Evolutionary conservation across 1,140 invertebrate genomes (phyloP).

Genomic region (Mizuhopecten yessoensis): DNA sequence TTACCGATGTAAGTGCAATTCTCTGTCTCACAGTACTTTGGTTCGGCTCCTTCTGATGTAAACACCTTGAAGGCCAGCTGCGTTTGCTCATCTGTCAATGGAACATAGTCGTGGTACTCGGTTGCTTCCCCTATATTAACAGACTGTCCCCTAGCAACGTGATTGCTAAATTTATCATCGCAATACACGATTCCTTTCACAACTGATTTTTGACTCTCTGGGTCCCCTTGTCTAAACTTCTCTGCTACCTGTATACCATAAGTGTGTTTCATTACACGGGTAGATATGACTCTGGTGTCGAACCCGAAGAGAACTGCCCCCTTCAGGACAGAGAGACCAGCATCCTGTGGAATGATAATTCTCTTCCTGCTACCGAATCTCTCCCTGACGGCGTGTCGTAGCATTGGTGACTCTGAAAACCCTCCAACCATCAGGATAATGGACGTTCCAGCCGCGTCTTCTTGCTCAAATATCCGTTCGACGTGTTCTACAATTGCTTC

Average conservation of each 20-base stretch:
- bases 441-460: neutral
- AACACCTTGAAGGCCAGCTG: neutral
- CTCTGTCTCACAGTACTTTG: neutral
- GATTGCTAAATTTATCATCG: neutral
- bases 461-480: conserved; percentile 2
- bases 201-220: neutral
- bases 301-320: neutral
- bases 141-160: neutral
- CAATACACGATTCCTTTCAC: neutral
- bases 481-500: neutral
- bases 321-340: neutral
- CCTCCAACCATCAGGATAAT: conserved; percentile 21
- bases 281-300: neutral
- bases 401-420: conserved; percentile 4
- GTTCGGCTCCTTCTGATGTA: neutral
- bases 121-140: conserved; percentile 11
- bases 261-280: neutral
- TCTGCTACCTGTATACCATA: neutral
- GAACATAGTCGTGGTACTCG: neutral
- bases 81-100: neutral
- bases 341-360: neutral
- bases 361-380: neutral
- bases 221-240: neutral
- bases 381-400: neutral
- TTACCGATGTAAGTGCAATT: neutral